Percentiles rank a stretch among this genome's conserved stretches.
Evolutionary conservation across 2,797 vertebrate species (phyloP).

Genomic region (Cossypha polioptera): DNA sequence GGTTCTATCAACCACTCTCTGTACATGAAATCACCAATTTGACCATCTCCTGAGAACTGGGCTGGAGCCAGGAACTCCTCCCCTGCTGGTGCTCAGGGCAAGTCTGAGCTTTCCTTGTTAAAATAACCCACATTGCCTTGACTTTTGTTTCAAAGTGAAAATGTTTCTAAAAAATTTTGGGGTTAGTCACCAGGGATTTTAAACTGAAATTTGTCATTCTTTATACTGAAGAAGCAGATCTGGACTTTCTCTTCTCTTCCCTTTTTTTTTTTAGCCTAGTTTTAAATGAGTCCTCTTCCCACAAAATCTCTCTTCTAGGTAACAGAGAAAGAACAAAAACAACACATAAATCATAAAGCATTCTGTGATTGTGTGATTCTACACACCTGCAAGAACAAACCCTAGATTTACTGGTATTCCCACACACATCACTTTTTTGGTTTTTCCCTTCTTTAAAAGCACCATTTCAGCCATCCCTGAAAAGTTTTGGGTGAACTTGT

Average conservation of each 20-base stretch:
- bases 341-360: background rate
- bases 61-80: background rate
- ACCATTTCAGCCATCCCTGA: background rate
- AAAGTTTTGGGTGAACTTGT: background rate
- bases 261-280: background rate
- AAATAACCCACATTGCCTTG: background rate
- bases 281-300: background rate
- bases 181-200: background rate
- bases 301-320: background rate
- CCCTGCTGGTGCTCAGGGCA: background rate
- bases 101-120: background rate
- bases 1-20: background rate
- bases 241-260: background rate
- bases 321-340: background rate
- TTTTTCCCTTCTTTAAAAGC: background rate
- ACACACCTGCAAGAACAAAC: background rate
- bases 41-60: background rate
- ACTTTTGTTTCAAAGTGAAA: background rate
- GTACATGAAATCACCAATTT: background rate
- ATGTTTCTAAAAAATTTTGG: background rate
- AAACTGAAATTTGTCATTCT: constrained; percentile 25
- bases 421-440: too few relatives aligned
- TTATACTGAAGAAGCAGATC: background rate
- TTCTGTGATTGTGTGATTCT: background rate
- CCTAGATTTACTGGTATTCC: background rate